Base-by-base conservation (phyloP, 2,888 invertebrate species). In the Agonopterix heracliana region DNA sequence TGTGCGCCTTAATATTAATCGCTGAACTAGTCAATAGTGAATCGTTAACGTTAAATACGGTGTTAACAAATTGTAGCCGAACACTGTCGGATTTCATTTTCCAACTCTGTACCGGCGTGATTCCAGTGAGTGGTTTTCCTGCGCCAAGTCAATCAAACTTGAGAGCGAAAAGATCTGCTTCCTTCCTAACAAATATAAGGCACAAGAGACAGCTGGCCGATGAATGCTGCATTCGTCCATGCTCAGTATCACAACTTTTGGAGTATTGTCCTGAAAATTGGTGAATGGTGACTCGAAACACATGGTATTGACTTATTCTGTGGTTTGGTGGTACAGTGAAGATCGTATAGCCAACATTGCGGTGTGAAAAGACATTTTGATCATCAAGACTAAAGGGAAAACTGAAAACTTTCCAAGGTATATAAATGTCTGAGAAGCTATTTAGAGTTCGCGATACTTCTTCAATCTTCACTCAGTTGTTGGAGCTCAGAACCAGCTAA, bases 181-280 rank as follows among this genome's bases (percentile, higher is more conserved):
- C 74, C 35, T 68, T 73, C 41, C 73, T 65, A 14, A 61, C 58
- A 8, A 72, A 59, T 51, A 67, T 68, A 45, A 69, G 81, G 49
- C 50, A 71, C 17, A 78, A 68, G 54, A 66, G 81, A 45, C 76
- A 75, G 52, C 60, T 85, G 2, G 78, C 61, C 0, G 72, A 81
- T 41, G 76, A 82, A 51, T 87, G 87, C 58, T 87, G 87, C 50
- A 50, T 64, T 1, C 65, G 60, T 9, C 60, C 81, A 0, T 87
- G 87, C 49, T 73, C 79, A 0, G 61, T 86, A 10, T 64, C 76
- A 2, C 72, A 84, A 54, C 58, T 87, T n/a, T 56, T 84, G 11
- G 67, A 80, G 41, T 86, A 84, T 53, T 87, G 87, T 57, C 81
- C 83, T 9, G 80, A 82, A 35, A 71, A 69, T 49, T 84, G 81